Evolutionary conservation across 1,140 invertebrate genomes (phyloP).

Genomic region (Dendrolimus punctatus): DNA sequence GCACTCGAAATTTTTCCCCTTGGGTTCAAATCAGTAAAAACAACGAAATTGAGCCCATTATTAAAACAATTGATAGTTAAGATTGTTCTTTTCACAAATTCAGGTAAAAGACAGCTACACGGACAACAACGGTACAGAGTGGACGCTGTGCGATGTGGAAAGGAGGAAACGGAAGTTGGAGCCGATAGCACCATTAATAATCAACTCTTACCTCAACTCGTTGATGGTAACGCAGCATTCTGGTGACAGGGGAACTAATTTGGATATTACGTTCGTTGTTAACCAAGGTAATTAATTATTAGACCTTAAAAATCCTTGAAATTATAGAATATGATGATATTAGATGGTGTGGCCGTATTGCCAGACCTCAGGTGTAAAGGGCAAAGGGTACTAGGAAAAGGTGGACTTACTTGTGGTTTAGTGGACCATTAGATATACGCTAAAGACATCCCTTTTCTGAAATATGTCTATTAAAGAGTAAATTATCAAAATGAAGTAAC

Average conservation of each 20-base stretch:
- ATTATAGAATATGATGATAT: background rate
- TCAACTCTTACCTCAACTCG: conserved; percentile 76
- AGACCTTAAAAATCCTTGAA: too few relatives aligned
- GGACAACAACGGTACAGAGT: conserved; percentile 76
- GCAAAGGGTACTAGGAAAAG: too few relatives aligned
- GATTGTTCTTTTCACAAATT: background rate
- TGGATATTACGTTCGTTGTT: conserved; percentile 69
- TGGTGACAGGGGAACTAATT: conserved; percentile 48
- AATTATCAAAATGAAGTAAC: too few relatives aligned
- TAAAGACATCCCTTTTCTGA: too few relatives aligned
- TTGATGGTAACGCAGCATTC: conserved; percentile 72
- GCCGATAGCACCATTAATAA: conserved; percentile 66
- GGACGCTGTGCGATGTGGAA: conserved; percentile 74
- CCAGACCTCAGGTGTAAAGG: too few relatives aligned
- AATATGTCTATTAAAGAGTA: too few relatives aligned
- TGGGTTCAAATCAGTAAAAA: background rate
- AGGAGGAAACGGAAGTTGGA: conserved; percentile 31
- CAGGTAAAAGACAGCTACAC: conserved; percentile 77
- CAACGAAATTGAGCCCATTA: too few relatives aligned
- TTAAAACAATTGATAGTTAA: background rate
- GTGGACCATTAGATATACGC: too few relatives aligned
- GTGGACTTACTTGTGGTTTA: too few relatives aligned
- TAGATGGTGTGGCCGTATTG: too few relatives aligned
- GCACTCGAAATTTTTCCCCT: too few relatives aligned
- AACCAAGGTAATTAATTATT: conserved; percentile 32